Evolutionary conservation across 64 coral and sea anemone genomes (phyloP).

Genomic region (Stichodactyla mertensii): DNA sequence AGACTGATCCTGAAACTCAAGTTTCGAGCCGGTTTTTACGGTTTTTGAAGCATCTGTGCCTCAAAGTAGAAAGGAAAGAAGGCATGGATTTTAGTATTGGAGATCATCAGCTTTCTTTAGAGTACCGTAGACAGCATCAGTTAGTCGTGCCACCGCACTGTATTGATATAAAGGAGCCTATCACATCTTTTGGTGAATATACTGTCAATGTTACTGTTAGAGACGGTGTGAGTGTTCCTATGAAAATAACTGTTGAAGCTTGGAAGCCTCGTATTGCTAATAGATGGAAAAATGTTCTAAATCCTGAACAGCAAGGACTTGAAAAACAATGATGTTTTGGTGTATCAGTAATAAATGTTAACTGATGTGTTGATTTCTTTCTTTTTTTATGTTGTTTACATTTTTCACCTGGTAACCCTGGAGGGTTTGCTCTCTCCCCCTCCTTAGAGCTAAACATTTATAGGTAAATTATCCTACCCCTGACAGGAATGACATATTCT

Average conservation of each 20-base stretch:
- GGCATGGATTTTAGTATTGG: constrained; percentile 45
- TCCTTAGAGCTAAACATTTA: too few relatives aligned
- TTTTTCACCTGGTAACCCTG: too few relatives aligned
- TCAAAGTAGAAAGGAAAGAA: constrained; percentile 67
- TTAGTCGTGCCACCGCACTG: constrained; percentile 68
- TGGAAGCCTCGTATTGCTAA: constrained; percentile 42
- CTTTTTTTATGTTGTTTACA: too few relatives aligned
- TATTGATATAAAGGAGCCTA: constrained; percentile 57
- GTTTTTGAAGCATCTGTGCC: constrained; percentile 48
- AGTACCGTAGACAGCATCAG: constrained; percentile 75
- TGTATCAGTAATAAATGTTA: neutral
- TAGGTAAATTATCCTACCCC: too few relatives aligned
- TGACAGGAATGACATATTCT: too few relatives aligned
- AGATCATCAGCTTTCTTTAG: constrained; percentile 66
- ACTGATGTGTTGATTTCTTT: neutral
- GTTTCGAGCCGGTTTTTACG: constrained; percentile 60
- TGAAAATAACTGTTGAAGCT: constrained; percentile 66
- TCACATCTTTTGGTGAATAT: constrained; percentile 73
- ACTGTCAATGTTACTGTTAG: constrained; percentile 54
- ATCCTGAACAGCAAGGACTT: neutral
- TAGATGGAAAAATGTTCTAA: constrained; percentile 3
- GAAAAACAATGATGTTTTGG: neutral
- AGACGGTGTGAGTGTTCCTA: constrained; percentile 59
- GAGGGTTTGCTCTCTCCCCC: too few relatives aligned
- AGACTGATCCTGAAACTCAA: constrained; percentile 40